Percentiles rank a stretch among this genome's conserved stretches.
Conservation (phyloP, 2,888 invertebrate genomes). For the Hipparchia sbordonii region DNA sequence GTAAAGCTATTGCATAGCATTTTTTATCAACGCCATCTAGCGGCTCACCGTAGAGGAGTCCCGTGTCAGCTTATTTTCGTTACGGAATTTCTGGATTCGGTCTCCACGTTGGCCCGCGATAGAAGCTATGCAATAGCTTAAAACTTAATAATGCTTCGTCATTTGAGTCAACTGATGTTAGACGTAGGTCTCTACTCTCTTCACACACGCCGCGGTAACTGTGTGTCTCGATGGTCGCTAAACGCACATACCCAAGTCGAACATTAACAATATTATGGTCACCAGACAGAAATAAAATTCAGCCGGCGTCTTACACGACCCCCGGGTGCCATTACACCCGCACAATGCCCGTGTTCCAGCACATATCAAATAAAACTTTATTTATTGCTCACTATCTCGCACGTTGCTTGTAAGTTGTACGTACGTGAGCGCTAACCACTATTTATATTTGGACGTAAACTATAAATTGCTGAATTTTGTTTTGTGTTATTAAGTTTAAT, state of each 20-base stretch:
- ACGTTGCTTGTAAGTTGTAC: slow-evolving; percentile 36
- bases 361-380: slow-evolving; percentile 69
- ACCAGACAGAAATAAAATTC: slow-evolving; percentile 51
- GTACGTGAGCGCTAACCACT: slow-evolving; percentile 35
- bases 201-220: too few species aligned
- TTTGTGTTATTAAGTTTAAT: slow-evolving; percentile 4
- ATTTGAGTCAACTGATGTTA: too few species aligned
- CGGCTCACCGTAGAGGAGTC: too few species aligned
- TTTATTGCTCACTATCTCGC: slow-evolving; percentile 62
- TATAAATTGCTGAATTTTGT: slow-evolving; percentile 14
- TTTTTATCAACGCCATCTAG: too few species aligned
- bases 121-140: too few species aligned
- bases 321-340: slow-evolving; percentile 58
- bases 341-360: slow-evolving; percentile 50
- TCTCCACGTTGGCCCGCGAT: too few species aligned
- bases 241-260: slow-evolving; percentile 17
- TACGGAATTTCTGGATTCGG: too few species aligned
- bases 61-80: too few species aligned
- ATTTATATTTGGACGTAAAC: slow-evolving; percentile 30
- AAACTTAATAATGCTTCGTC: too few species aligned
- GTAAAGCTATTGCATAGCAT: too few species aligned
- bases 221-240: not conserved
- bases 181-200: too few species aligned
- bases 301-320: slow-evolving; percentile 57
- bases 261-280: slow-evolving; percentile 21